Conservation (phyloP, 2,888 invertebrate species). For the Hyposoter dolosus region DNA sequence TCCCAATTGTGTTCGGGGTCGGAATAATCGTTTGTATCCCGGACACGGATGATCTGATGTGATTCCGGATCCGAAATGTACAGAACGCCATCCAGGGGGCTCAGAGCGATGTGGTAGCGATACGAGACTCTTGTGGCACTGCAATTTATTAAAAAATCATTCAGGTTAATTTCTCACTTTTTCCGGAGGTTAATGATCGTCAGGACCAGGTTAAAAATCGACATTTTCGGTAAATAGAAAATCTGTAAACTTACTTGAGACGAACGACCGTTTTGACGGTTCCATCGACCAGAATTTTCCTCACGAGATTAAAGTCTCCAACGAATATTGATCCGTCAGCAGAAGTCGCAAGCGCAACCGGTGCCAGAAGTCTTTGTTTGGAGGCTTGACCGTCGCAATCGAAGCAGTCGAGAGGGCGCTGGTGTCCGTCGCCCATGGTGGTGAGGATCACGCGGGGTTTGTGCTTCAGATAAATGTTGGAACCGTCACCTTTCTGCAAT, state of each 20-base stretch:
- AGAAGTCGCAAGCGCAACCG: constrained; percentile 96
- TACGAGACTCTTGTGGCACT: constrained; percentile 97
- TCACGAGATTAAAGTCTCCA: constrained; percentile 97
- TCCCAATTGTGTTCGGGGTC: constrained; percentile 98
- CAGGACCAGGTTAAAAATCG: neutral
- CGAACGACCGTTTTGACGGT: constrained; percentile 92
- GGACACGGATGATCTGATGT: constrained; percentile 95
- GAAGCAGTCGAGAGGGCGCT: constrained; percentile 93
- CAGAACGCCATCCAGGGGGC: constrained; percentile 96
- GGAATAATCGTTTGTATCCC: constrained; percentile 92
- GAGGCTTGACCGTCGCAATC: constrained; percentile 93
- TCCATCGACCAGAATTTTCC: constrained; percentile 94
- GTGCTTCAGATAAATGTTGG: constrained; percentile 97
- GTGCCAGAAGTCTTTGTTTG: constrained; percentile 94
- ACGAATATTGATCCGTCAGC: constrained; percentile 97
- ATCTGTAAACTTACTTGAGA: constrained; percentile 89
- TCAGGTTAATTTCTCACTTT: neutral
- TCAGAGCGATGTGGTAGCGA: constrained; percentile 98
- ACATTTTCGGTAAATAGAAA: neutral
- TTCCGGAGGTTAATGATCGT: neutral
- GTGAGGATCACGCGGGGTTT: constrained; percentile 96
- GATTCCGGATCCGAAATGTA: constrained; percentile 98
- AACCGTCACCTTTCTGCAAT: constrained; percentile 98
- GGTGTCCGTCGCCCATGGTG: constrained; percentile 96
- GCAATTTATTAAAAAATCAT: constrained; percentile 67